Conservation (phyloP, 1,140 invertebrate genomes). For the Leptoteleia sp. region DNA sequence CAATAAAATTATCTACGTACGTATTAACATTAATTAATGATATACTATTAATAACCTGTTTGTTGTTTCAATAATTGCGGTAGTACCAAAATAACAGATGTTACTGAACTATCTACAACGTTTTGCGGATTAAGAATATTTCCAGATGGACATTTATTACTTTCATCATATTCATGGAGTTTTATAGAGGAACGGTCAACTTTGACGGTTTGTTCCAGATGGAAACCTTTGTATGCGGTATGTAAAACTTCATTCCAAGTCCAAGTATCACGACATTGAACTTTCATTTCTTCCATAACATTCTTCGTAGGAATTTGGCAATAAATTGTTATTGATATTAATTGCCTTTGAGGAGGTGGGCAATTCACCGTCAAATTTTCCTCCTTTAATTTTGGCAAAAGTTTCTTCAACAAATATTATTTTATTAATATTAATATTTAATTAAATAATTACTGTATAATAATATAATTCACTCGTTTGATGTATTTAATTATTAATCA, state of each 20-base stretch:
- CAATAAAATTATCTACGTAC: too few species aligned
- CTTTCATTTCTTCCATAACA: conserved; percentile 81
- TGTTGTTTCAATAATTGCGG: not conserved
- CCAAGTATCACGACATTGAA: conserved; percentile 82
- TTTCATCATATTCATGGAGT: conserved; percentile 4
- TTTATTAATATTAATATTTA: conserved; percentile 1
- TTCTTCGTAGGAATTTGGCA: conserved; percentile 84
- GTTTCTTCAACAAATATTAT: conserved; percentile 75
- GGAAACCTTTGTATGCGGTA: not conserved
- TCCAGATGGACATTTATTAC: not conserved
- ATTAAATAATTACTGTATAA: too few species aligned
- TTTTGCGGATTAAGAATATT: not conserved
- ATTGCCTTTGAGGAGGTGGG: conserved; percentile 79
- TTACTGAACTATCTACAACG: not conserved
- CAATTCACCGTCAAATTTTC: conserved; percentile 81
- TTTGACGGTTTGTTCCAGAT: not conserved
- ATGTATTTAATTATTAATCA: too few species aligned
- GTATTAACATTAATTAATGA: too few species aligned
- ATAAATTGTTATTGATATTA: conserved; percentile 83
- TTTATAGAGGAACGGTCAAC: not conserved
- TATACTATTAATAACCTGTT: not conserved
- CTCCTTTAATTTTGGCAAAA: conserved; percentile 85
- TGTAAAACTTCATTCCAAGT: conserved; percentile 83
- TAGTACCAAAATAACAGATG: not conserved
- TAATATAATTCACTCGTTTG: conserved; percentile 1